Evolutionary conservation across 2,888 invertebrate genomes (phyloP), one percentile per base, ranked within the genome.

Genomic region (Diarsia brunnea): DNA sequence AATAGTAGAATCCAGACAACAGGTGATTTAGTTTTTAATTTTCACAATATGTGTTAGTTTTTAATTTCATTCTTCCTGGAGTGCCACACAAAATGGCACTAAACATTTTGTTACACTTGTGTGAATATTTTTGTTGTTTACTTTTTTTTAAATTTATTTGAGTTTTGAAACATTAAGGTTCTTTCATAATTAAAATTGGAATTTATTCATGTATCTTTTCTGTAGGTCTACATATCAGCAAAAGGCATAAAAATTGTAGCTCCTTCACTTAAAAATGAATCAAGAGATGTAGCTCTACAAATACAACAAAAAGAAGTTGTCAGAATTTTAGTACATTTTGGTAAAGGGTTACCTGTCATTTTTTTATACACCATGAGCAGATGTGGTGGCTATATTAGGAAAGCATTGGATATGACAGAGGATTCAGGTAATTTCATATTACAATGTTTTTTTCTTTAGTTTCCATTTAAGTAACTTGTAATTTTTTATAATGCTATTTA

Each of bases 261-360:
- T 27, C 97, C 97, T 38, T 95, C 97, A 71, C 95, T 97, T 12
- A 96, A 95, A 88, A 97, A 97, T 93, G 95, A 97, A 75, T 92
- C 93, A 12, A 96, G 96, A 72, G 95, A 96, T 81, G 97, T 97
- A 69, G 97, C 97, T 2, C 93, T 99, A 27, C 97, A 97, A 89
- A 97, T 99, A 82, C 97, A 97, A 81, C 95, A 97, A 70, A 96
- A 97, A 79, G 98, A 98, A 91, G 97, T 98, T 69, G 97, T 98
- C 2, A 98, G 97, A 95, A 97, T 98, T 82, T 95, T 98, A 87
- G 97, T 97, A 66, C 98, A 98, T 95, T 98, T 98, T 95, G 98
- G 98, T 7, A 98, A 97, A 93, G 95, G 97, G 1, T 95, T 98
- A 92, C 98, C 98, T 11, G 98, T 98, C 2, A 95, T 99, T 85